These are phyloP conservation scores for Odontomachus brunneus DNA, from an alignment of 1,140 invertebrate species.

Conservation along the genomic window DNA sequence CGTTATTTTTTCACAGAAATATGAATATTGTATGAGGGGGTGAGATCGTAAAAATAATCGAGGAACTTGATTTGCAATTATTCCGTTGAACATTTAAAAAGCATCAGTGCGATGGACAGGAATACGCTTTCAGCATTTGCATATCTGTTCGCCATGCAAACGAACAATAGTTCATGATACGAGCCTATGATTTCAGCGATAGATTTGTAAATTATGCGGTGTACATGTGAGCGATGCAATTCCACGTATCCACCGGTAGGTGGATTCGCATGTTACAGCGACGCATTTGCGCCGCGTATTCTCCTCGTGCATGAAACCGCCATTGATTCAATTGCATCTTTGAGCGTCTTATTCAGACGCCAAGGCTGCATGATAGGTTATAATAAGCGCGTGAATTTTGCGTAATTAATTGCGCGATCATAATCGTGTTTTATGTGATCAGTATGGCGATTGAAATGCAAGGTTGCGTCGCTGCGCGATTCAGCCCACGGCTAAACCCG, in stretches of 20 bases:
- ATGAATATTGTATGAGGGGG: too few relatives aligned
- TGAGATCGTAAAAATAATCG: too few relatives aligned
- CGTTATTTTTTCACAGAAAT: not conserved
- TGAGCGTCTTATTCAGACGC: conserved; percentile 38
- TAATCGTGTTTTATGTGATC: conserved; percentile 46
- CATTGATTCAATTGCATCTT: conserved; percentile 64
- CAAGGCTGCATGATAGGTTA: conserved; percentile 45
- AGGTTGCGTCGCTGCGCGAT: conserved; percentile 26
- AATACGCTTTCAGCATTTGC: conserved; percentile 8
- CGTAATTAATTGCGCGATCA: conserved; percentile 58
- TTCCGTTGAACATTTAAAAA: too few relatives aligned
- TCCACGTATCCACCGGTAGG: not conserved
- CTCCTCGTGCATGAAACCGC: conserved; percentile 14
- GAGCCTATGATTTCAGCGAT: conserved; percentile 6
- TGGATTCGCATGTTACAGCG: conserved; percentile 1
- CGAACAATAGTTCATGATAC: not conserved
- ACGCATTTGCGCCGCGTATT: conserved; percentile 33
- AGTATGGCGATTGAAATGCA: conserved; percentile 41
- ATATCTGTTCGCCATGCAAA: not conserved
- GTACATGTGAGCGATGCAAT: conserved; percentile 23
- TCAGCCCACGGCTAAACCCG: conserved; percentile 26
- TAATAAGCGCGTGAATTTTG: conserved; percentile 49
- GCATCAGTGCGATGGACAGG: too few relatives aligned
- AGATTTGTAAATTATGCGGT: conserved; percentile 21
- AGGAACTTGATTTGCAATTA: too few relatives aligned